These are phyloP conservation scores for Celastrina argiolus DNA, from an alignment of 2,888 invertebrate genomes.

Conservation along the genomic window DNA sequence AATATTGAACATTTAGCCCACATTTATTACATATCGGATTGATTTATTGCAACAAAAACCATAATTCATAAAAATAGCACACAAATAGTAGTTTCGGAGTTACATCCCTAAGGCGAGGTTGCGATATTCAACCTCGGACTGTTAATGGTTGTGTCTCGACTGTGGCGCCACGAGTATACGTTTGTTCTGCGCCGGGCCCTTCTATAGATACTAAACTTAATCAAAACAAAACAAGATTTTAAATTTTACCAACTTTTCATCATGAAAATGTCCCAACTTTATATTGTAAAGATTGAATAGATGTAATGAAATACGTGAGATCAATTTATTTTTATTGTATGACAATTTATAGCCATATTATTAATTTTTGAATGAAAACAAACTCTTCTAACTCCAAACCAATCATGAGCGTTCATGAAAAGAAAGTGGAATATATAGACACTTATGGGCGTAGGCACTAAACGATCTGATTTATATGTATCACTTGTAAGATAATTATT, in stretches of 20 bases:
- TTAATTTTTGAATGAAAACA: too few species aligned
- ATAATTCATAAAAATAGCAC: slow-evolving; percentile 17
- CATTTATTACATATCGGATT: neutral
- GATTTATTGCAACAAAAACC: neutral
- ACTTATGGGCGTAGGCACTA: too few species aligned
- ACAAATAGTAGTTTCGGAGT: slow-evolving; percentile 34
- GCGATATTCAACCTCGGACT: slow-evolving; percentile 41
- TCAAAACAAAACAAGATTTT: neutral
- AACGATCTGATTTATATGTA: too few species aligned
- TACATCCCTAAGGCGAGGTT: slow-evolving; percentile 43
- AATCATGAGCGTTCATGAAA: too few species aligned
- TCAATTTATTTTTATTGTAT: too few species aligned
- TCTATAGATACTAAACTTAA: slow-evolving; percentile 10
- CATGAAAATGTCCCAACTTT: too few species aligned
- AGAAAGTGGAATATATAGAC: too few species aligned
- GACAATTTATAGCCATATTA: too few species aligned
- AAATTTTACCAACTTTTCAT: neutral
- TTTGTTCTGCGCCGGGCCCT: slow-evolving; percentile 10
- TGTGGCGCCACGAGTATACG: slow-evolving; percentile 43
- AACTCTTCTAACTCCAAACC: too few species aligned
- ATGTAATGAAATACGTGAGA: too few species aligned
- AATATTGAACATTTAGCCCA: neutral
- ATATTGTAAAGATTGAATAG: too few species aligned
- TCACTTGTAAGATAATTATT: too few species aligned
- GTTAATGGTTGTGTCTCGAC: slow-evolving; percentile 52